Percentiles rank a stretch among this genome's conserved stretches.
phyloP scores from a whole-genome alignment of 2,888 invertebrate species.

The Lobophora halterata region DNA sequence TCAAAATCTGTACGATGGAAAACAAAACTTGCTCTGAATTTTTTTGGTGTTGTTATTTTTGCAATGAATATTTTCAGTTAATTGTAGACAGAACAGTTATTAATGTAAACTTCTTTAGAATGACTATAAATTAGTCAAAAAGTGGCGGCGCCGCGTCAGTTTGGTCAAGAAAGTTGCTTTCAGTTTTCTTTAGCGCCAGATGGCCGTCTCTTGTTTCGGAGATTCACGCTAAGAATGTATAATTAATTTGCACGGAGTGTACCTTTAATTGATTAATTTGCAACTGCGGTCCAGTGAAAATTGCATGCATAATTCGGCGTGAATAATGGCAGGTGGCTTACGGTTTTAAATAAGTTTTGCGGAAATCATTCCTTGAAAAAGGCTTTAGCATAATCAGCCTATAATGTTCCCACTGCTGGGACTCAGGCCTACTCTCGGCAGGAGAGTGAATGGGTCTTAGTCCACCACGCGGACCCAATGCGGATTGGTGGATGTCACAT shows the following conservation, averaged over 20 bases:
- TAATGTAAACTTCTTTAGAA: slow-evolving; percentile 13
- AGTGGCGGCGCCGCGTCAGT: slow-evolving; percentile 4
- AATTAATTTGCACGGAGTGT: slow-evolving; percentile 50
- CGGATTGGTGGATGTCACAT: too few relatives aligned
- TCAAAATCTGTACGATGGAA: slow-evolving; percentile 34
- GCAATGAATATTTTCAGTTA: slow-evolving; percentile 21
- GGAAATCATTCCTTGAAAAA: too few relatives aligned
- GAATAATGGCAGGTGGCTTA: slow-evolving; percentile 31
- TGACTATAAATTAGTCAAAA: slow-evolving; percentile 6
- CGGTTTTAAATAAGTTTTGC: slow-evolving; percentile 17
- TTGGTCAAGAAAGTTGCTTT: slow-evolving; percentile 41
- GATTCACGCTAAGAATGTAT: slow-evolving; percentile 49
- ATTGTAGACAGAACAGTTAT: background rate
- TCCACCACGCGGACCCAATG: too few relatives aligned
- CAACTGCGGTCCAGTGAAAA: slow-evolving; percentile 41
- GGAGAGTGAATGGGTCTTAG: too few relatives aligned
- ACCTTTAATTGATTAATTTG: slow-evolving; percentile 49
- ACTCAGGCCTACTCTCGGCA: too few relatives aligned
- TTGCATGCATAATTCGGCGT: slow-evolving; percentile 41
- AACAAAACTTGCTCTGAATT: slow-evolving; percentile 26
- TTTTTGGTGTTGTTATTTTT: slow-evolving; percentile 27
- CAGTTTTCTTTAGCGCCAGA: slow-evolving; percentile 43
- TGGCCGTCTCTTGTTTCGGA: slow-evolving; percentile 47
- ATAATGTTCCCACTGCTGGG: too few relatives aligned
- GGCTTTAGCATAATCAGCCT: too few relatives aligned